Evolutionary conservation across 1,140 invertebrate genomes (phyloP).

Genomic region (Heliconius himera): DNA sequence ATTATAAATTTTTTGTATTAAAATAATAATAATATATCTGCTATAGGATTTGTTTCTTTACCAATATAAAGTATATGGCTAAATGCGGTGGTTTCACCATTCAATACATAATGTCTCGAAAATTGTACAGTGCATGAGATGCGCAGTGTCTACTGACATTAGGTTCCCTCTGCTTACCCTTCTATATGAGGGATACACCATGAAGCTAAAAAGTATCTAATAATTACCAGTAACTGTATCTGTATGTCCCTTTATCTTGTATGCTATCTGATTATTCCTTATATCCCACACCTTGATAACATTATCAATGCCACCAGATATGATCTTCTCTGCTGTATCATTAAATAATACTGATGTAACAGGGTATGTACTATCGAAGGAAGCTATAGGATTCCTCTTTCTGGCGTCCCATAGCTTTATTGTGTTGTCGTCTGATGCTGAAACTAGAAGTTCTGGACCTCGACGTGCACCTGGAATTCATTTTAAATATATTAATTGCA

Average conservation of each 20-base stretch:
- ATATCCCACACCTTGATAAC: slow-evolving; percentile 99
- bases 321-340: slow-evolving; percentile 95
- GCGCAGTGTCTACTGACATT: no score
- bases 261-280: slow-evolving; percentile 93
- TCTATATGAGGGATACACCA: no score
- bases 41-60: no score
- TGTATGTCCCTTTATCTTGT: slow-evolving; percentile 92
- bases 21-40: no score
- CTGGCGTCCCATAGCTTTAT: slow-evolving; percentile 95
- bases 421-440: slow-evolving; percentile 97
- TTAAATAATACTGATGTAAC: slow-evolving; percentile 97
- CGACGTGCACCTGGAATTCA: slow-evolving; percentile 85
- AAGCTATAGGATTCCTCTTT: slow-evolving; percentile 89
- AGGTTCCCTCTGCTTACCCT: no score
- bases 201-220: neutral
- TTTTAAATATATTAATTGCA: neutral
- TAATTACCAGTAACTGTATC: slow-evolving; percentile 94
- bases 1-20: no score
- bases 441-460: slow-evolving; percentile 94
- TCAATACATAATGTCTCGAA: no score
- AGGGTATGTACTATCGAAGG: slow-evolving; percentile 92
- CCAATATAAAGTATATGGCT: no score
- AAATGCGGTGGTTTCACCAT: no score
- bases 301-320: slow-evolving; percentile 97
- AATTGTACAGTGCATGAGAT: no score